Conservation (phyloP, 2,113 vertebrate genomes). For the Trichomycterus rosablanca region DNA sequence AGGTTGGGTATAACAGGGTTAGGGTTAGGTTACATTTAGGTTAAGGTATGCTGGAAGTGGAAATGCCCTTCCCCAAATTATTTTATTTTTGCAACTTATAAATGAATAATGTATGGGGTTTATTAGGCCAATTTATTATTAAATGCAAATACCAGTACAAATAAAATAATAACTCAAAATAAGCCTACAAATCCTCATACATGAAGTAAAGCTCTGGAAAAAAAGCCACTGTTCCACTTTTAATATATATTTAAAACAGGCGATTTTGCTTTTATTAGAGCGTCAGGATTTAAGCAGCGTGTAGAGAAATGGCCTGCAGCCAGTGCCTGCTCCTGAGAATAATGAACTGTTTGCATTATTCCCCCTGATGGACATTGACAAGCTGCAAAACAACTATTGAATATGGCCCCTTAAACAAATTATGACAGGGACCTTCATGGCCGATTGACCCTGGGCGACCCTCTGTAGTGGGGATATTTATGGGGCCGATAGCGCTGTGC, state of each 20-base stretch:
- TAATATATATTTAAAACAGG: neutral
- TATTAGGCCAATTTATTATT: too few relatives aligned
- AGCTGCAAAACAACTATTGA: constrained; percentile 66
- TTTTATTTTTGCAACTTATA: too few relatives aligned
- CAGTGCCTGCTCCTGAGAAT: constrained; percentile 63
- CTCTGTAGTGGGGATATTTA: constrained; percentile 64
- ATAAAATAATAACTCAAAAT: too few relatives aligned
- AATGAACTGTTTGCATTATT: constrained; percentile 76
- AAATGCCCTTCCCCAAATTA: too few relatives aligned
- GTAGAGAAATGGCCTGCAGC: neutral
- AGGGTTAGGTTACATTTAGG: too few relatives aligned
- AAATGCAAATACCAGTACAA: too few relatives aligned
- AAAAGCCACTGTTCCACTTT: too few relatives aligned
- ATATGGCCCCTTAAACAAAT: constrained; percentile 77
- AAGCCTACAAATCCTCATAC: too few relatives aligned
- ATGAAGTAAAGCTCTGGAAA: too few relatives aligned
- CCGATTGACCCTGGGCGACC: constrained; percentile 60
- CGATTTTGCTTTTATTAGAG: neutral
- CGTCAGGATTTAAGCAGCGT: neutral
- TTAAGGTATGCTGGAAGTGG: too few relatives aligned
- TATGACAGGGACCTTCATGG: constrained; percentile 73
- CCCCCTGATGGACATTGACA: constrained; percentile 62
- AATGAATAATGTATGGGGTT: too few relatives aligned
- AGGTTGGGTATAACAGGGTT: too few relatives aligned
- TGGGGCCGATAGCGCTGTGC: constrained; percentile 55